phyloP scores from a whole-genome alignment of 2,797 vertebrate species.

The Arnoldichthys spilopterus region DNA sequence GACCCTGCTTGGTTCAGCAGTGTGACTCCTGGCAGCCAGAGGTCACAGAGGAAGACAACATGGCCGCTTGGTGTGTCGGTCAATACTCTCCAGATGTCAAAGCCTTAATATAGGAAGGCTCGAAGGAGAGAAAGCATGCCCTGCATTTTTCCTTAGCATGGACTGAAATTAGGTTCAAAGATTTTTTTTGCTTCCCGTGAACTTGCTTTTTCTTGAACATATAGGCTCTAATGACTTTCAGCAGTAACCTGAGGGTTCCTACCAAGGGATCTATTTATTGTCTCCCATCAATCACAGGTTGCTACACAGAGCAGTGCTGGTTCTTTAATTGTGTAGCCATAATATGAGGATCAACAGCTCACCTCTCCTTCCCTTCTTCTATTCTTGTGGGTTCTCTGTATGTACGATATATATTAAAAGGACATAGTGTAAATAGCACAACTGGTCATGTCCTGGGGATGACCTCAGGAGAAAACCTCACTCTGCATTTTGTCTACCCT shows the following conservation, averaged over 20 bases:
- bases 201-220: slow-evolving; percentile 37
- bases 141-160: slow-evolving; percentile 42
- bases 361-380: not conserved
- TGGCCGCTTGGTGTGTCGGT: slow-evolving; percentile 54
- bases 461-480: slow-evolving; percentile 19
- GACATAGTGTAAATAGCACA: not conserved
- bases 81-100: slow-evolving; percentile 56
- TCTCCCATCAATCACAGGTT: slow-evolving; percentile 43
- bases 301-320: slow-evolving; percentile 13
- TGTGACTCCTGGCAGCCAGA: slow-evolving; percentile 54
- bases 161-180: slow-evolving; percentile 40
- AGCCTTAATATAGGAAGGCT: slow-evolving; percentile 44
- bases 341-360: slow-evolving; percentile 26
- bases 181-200: slow-evolving; percentile 33
- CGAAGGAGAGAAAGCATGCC: slow-evolving; percentile 46
- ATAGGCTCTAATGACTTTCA: slow-evolving; percentile 33
- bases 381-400: slow-evolving; percentile 5
- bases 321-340: not conserved
- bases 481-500: not conserved
- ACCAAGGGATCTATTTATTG: slow-evolving; percentile 46
- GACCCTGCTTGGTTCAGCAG: slow-evolving; percentile 37
- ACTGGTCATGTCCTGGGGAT: slow-evolving; percentile 2
- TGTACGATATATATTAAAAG: slow-evolving; percentile 19
- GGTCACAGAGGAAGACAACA: slow-evolving; percentile 54
- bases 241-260: slow-evolving; percentile 37